A percentile compares a stretch with the other conserved stretches of the same genome.
Evolutionary conservation across 1,140 invertebrate genomes (phyloP).

Genomic region (Meloidogyne hapla): DNA sequence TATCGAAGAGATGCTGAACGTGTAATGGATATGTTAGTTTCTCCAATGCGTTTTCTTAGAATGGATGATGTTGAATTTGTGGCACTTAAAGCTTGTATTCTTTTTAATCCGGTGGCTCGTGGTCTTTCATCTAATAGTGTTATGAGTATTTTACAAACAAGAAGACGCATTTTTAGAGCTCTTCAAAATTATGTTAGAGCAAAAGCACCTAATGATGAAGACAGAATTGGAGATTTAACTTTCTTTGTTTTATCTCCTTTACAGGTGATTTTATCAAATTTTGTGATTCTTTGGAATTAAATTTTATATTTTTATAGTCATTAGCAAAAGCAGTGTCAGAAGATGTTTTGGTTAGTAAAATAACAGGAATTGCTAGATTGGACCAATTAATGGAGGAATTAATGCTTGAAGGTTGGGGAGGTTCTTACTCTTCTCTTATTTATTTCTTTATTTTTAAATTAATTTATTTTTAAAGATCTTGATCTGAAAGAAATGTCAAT

Average conservation of each 20-base stretch:
- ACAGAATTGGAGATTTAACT: constrained; percentile 58
- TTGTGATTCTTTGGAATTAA: constrained; percentile 22
- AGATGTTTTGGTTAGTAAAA: constrained; percentile 60
- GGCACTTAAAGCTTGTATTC: constrained; percentile 61
- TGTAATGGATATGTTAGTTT: constrained; percentile 61
- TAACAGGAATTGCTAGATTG: constrained; percentile 58
- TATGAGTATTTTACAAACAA: constrained; percentile 56
- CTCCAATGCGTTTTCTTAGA: constrained; percentile 61
- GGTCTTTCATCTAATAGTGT: constrained; percentile 50
- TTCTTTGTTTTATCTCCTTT: constrained; percentile 61
- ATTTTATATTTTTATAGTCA: constrained; percentile 36
- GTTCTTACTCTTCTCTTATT: not conserved
- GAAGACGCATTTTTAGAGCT: constrained; percentile 56
- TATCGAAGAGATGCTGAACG: constrained; percentile 34
- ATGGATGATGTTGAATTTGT: constrained; percentile 62
- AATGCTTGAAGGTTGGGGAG: constrained; percentile 54
- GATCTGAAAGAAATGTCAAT: constrained; percentile 22
- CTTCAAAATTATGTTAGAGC: constrained; percentile 49
- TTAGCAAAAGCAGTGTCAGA: constrained; percentile 61
- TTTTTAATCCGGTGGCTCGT: constrained; percentile 62
- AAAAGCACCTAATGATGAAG: constrained; percentile 42
- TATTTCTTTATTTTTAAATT: not conserved
- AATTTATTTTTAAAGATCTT: constrained; percentile 15
- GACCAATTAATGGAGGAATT: constrained; percentile 62
- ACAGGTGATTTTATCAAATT: constrained; percentile 41